These are phyloP conservation scores for Nixonia krombeini DNA, from an alignment of 1,140 invertebrate genomes.

Conservation along the genomic window DNA sequence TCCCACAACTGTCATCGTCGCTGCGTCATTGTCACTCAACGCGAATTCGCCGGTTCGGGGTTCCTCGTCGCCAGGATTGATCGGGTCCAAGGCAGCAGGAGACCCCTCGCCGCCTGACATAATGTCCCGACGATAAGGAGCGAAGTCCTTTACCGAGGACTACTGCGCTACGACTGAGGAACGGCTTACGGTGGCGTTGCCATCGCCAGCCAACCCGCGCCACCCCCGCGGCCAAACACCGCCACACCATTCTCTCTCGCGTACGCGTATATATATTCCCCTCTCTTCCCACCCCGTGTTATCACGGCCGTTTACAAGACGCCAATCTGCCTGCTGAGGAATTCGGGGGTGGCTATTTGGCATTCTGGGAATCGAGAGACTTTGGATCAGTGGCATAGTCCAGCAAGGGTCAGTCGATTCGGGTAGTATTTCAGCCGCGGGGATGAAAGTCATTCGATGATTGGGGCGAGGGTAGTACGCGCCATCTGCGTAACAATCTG, in stretches of 20 bases:
- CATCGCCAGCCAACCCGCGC: conserved; percentile 29
- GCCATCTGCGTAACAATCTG: conserved; percentile 35
- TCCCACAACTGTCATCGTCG: conserved; percentile 44
- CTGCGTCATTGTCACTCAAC: conserved; percentile 49
- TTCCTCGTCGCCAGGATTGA: conserved; percentile 48
- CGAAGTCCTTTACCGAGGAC: conserved; percentile 61
- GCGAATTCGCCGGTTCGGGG: conserved; percentile 40
- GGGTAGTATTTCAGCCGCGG: neutral
- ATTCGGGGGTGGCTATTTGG: no score
- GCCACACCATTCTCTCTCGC: conserved; percentile 1
- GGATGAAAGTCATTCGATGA: conserved; percentile 8
- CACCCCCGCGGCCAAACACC: conserved; percentile 15
- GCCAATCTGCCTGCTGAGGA: no score
- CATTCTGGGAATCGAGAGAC: no score
- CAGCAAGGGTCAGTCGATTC: no score
- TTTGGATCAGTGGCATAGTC: no score
- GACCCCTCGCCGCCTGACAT: conserved; percentile 72
- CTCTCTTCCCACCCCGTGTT: no score
- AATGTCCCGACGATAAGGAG: conserved; percentile 56
- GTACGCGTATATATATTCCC: no score
- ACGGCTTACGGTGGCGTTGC: conserved; percentile 50
- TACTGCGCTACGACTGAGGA: conserved; percentile 59
- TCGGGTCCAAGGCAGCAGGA: conserved; percentile 40
- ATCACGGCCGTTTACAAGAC: no score
- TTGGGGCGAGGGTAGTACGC: conserved; percentile 7